Evolutionary conservation across 2,888 invertebrate genomes (phyloP), one percentile per base, ranked within the genome.

Genomic region (Pterostichus madidus): DNA sequence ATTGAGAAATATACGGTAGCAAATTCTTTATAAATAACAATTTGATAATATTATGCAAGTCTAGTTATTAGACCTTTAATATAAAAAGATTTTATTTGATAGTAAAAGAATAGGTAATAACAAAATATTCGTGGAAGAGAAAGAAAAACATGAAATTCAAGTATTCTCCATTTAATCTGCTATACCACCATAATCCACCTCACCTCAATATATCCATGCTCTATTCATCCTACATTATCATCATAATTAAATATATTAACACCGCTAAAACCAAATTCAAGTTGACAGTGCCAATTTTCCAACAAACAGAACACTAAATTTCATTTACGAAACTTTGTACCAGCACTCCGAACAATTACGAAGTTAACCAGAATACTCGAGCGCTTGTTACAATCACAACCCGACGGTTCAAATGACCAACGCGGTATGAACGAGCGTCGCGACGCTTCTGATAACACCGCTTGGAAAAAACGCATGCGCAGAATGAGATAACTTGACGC

Each of bases 291-390:
- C 15, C 17, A 73, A 71, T 71, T 73, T 46, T 17, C 5, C 15
- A 32, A 52, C 52, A 64, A 64, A 64, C 35, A 46, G 15, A 46
- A 11, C 71, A 75, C 75, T 31, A 75, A 75, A 75, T 75, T 17
- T 75, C 75, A 75, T 75, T 75, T 75, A 75, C n/a, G 52, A 52
- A 75, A 75, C 49, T 75, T 75, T 75, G 13, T 13, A 75, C 39
- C 8, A 49, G 75, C 75, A 75, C 75, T 52, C 75, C 52, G 75
- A 52, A 75, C 52, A 75, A 75, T 52, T 75, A 52, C 75, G 75
- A 75, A 75, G 52, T 24, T 31, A 44, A 13, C 68, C 68, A 44
- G 8, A 71, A 17, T 17, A 39, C 44, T 39, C 3, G 15, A 46
- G 11, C 39, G 68, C 68, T 39, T 44, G 10, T 17, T 44, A 13